These are phyloP conservation scores for Oasisia sp. DNA, from an alignment of 2,888 invertebrate genomes.

Conservation along the genomic window DNA sequence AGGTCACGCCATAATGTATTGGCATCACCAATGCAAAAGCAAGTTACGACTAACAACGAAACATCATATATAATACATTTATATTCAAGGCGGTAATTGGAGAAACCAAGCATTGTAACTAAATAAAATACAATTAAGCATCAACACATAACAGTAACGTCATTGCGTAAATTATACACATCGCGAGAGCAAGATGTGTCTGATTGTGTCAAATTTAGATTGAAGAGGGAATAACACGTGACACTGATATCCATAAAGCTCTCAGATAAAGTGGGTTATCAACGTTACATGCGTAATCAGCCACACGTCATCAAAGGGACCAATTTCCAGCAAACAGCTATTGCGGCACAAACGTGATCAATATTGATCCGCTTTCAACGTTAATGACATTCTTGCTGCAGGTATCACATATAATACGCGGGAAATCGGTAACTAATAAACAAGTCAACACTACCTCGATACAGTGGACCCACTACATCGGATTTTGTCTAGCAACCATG, in stretches of 20 bases:
- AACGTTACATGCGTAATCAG: neutral
- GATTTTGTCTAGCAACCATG: too few relatives aligned
- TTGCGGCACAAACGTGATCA: neutral
- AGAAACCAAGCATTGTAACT: neutral
- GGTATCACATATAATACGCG: neutral
- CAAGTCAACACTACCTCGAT: neutral
- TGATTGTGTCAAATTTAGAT: neutral
- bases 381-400: neutral
- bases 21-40: neutral
- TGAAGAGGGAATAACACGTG: neutral
- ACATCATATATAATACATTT: neutral
- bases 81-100: neutral
- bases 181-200: neutral
- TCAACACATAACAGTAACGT: neutral
- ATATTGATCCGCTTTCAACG: neutral
- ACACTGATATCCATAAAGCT: neutral
- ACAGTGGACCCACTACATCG: too few relatives aligned
- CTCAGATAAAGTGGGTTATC: neutral
- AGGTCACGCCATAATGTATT: neutral
- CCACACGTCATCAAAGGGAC: neutral
- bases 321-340: neutral
- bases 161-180: neutral
- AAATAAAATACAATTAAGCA: neutral
- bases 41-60: neutral
- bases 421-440: neutral